These are phyloP conservation scores for Amiota mariae DNA, from an alignment of 2,888 invertebrate genomes.

Conservation along the genomic window DNA sequence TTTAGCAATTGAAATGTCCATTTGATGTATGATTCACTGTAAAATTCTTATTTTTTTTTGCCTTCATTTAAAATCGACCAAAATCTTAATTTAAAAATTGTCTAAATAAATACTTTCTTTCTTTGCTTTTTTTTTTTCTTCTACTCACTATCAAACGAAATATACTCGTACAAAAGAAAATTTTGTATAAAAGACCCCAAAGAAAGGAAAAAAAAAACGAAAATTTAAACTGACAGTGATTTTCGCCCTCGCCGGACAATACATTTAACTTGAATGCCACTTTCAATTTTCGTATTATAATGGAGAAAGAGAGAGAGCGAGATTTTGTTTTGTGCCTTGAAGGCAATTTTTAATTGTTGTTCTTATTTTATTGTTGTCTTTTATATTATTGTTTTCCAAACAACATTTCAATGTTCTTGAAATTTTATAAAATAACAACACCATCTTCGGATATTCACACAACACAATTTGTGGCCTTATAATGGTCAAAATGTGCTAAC, in stretches of 20 bases:
- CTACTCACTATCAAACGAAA: constrained; percentile 9
- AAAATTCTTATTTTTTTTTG: constrained; percentile 34
- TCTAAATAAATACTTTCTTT: constrained; percentile 53
- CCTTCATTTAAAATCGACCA: constrained; percentile 47
- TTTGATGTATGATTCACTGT: no score
- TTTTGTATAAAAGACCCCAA: not conserved
- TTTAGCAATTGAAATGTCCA: no score
- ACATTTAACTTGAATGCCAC: not conserved
- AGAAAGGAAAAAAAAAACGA: not conserved
- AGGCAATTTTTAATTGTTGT: constrained; percentile 54
- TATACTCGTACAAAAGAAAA: constrained; percentile 27
- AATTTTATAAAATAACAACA: no score
- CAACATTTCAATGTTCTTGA: constrained; percentile 47
- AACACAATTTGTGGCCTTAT: constrained; percentile 12
- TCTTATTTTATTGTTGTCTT: constrained; percentile 50
- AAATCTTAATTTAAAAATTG: constrained; percentile 66
- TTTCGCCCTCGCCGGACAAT: constrained; percentile 19
- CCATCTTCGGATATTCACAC: not conserved
- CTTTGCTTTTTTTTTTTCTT: not conserved
- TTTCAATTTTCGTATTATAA: not conserved
- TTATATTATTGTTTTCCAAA: constrained; percentile 49
- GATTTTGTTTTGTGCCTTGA: not conserved
- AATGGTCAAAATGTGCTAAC: constrained; percentile 9
- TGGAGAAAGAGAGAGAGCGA: constrained; percentile 33
- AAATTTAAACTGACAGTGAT: constrained; percentile 38